phyloP scores from a whole-genome alignment of 2,797 vertebrate genomes.

The Sebastes trivittatus region DNA sequence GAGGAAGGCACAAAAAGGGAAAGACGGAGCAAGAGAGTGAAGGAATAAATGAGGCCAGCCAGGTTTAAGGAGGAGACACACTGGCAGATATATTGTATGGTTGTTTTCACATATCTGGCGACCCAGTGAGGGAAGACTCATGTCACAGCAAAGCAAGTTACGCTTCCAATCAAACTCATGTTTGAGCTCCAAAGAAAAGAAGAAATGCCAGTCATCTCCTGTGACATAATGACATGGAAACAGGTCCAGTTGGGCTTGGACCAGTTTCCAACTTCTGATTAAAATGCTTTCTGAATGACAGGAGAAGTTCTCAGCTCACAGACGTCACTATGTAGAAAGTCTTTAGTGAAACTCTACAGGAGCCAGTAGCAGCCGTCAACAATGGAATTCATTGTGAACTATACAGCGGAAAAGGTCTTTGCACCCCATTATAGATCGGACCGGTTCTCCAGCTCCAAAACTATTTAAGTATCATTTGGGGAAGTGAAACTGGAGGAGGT shows the following conservation, averaged over 20 bases:
- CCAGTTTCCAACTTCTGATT: background rate
- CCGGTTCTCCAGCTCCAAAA: constrained; percentile 8
- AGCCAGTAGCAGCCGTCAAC: constrained; percentile 4
- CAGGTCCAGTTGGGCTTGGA: background rate
- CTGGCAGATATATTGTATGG: constrained; percentile 59
- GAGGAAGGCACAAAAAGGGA: background rate
- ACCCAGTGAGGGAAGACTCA: constrained; percentile 36
- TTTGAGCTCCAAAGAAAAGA: constrained; percentile 8
- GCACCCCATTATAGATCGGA: constrained; percentile 8
- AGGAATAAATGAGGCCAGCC: constrained; percentile 51
- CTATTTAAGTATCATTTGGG: constrained; percentile 42
- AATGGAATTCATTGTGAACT: constrained; percentile 42
- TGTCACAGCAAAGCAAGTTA: constrained; percentile 49
- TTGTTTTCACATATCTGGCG: constrained; percentile 40
- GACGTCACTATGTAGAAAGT: background rate
- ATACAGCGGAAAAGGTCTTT: constrained; percentile 3
- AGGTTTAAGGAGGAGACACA: constrained; percentile 46
- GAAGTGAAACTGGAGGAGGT: constrained; percentile 35
- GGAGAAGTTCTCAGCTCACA: background rate
- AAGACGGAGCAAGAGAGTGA: background rate
- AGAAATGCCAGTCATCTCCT: constrained; percentile 17
- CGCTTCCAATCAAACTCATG: constrained; percentile 11
- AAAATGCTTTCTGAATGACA: background rate
- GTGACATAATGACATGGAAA: constrained; percentile 27
- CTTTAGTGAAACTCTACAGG: background rate